Conservation (phyloP, 2,113 vertebrate genomes). For the Gobiocypris rarus region DNA sequence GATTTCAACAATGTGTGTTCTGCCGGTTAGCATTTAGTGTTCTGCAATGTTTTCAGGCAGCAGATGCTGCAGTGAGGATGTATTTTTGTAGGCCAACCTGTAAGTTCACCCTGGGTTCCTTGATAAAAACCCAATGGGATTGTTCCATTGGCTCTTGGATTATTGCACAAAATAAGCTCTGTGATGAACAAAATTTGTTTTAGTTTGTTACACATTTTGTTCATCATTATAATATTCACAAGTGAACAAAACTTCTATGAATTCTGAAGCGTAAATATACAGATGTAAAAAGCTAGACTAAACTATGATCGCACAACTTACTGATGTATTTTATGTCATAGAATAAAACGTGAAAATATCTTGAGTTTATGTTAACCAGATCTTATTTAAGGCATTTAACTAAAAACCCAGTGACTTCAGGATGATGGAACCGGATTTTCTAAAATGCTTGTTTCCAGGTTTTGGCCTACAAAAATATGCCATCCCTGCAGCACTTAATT, state of each 20-base stretch:
- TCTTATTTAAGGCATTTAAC: neutral
- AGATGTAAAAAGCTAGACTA: neutral
- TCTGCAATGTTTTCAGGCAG: neutral
- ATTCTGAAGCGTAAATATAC: neutral
- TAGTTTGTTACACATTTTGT: neutral
- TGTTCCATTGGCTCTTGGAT: neutral
- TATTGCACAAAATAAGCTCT: neutral
- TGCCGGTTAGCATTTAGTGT: neutral
- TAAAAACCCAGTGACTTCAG: neutral
- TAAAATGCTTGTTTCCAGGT: neutral
- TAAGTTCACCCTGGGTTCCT: neutral
- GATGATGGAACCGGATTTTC: neutral
- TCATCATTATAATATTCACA: neutral
- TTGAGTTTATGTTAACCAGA: neutral
- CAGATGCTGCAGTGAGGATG: neutral
- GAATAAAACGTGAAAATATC: neutral
- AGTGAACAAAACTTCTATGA: neutral
- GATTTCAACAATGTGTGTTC: neutral
- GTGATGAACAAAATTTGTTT: neutral
- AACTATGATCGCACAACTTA: neutral
- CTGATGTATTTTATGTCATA: neutral
- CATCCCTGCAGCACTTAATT: neutral
- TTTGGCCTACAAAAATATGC: neutral
- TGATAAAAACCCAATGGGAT: neutral
- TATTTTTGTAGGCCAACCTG: neutral